Evolutionary conservation across 2,797 vertebrate genomes (phyloP).

Genomic region (Mastacembelus armatus): DNA sequence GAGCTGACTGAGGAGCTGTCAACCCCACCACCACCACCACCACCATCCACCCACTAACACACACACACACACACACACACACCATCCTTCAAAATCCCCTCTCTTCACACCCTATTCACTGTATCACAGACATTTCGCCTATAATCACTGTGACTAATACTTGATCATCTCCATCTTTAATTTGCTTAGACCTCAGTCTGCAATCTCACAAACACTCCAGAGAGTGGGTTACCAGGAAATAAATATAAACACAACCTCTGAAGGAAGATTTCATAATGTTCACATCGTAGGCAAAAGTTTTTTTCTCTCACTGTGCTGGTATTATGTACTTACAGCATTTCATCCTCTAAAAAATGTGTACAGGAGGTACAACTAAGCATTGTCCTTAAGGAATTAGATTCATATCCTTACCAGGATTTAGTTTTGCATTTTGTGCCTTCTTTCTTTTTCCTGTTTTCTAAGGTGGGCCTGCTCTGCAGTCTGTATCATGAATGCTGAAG

Average conservation of each 20-base stretch:
- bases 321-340: constrained; percentile 19
- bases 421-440: no score
- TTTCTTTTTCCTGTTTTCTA: no score
- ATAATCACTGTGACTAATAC: background rate
- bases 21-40: constrained; percentile 16
- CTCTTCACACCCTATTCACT: background rate
- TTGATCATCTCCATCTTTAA: background rate
- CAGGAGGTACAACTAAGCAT: constrained; percentile 29
- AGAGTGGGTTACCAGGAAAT: constrained; percentile 11
- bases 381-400: no score
- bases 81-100: background rate
- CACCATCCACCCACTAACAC: constrained; percentile 22
- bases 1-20: constrained; percentile 83
- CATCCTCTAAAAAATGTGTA: constrained; percentile 38
- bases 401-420: no score
- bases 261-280: constrained; percentile 33
- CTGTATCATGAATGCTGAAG: no score
- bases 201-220: background rate
- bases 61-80: constrained; percentile 17
- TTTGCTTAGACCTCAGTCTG: background rate
- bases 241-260: background rate
- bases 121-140: background rate
- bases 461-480: no score
- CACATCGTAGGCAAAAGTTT: constrained; percentile 25
- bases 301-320: constrained; percentile 10